Conservation (phyloP, 1,140 invertebrate genomes). For the Drosophila ogumai region DNA sequence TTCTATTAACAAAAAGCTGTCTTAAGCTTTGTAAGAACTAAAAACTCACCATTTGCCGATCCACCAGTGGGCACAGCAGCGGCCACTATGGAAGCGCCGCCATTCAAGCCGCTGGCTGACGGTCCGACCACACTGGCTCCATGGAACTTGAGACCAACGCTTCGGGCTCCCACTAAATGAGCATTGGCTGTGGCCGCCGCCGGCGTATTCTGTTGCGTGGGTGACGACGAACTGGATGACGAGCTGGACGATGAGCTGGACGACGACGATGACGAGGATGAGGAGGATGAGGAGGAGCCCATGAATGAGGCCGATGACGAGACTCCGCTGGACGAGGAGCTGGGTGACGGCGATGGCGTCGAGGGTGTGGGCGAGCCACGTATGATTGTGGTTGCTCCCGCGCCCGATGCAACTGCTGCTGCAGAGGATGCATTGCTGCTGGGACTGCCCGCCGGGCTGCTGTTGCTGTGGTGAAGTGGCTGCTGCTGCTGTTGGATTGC, state of each 20-base stretch:
- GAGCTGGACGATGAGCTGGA: slow-evolving; percentile 59
- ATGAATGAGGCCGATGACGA: slow-evolving; percentile 79
- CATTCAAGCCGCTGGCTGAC: slow-evolving; percentile 31
- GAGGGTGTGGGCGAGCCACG: slow-evolving; percentile 82
- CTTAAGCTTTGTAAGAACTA: too few relatives aligned
- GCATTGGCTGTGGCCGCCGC: slow-evolving; percentile 34
- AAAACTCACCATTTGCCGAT: slow-evolving; percentile 63
- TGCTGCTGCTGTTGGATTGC: slow-evolving; percentile 30
- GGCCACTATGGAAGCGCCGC: slow-evolving; percentile 61
- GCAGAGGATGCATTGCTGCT: slow-evolving; percentile 15
- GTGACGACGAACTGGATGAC: slow-evolving; percentile 61
- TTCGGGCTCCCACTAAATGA: slow-evolving; percentile 58
- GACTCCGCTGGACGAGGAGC: slow-evolving; percentile 76
- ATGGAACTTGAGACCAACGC: slow-evolving; percentile 68
- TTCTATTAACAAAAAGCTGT: too few relatives aligned
- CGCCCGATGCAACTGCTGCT: background rate
- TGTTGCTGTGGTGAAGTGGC: slow-evolving; percentile 7
- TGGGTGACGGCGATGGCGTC: slow-evolving; percentile 80
- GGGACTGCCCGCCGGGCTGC: slow-evolving; percentile 66
- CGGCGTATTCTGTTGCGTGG: slow-evolving; percentile 31
- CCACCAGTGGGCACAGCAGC: slow-evolving; percentile 53
- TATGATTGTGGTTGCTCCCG: slow-evolving; percentile 43
- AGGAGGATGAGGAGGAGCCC: slow-evolving; percentile 60
- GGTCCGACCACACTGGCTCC: slow-evolving; percentile 10
- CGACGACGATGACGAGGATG: slow-evolving; percentile 53